Base-by-base conservation (phyloP, 2,113 vertebrate genomes). In the Anolis sagrei region DNA sequence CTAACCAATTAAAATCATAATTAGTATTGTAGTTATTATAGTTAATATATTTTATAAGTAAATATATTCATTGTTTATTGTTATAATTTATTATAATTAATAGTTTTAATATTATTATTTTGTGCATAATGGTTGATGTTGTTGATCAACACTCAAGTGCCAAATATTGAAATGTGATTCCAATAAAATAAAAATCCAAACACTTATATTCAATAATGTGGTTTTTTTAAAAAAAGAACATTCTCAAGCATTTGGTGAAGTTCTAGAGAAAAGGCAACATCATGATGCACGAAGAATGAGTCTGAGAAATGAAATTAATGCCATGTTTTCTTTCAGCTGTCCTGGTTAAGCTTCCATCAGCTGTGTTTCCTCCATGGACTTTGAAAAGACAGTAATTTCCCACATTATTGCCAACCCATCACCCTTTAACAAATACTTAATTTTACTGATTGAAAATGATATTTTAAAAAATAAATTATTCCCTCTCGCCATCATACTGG, bases 391-490 rank as follows among this genome's bases (percentile, higher is more conserved):
- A 58, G 54, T 58, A 58, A 69, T 85, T 25, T 85, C 76, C 34
- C 36, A 62, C 39, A 74, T 80, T 61, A 79, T 83, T 91, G 87
- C 88, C 54, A 1, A 87, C 70, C 85, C 87, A 92, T 84, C 88
- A 85, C 93, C n/a, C 85, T 92, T 86, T 90, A 91, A 88, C 86
- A 69, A 89, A 88, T 68, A 68, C 70, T 91, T 58, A 90, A 93
- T 90, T 90, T 90, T 91, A 93, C 66, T 88, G 94, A 92, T 93
- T 92, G 95, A 96, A 96, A 92, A 95, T 91, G 85, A 91, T 86
- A 89, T 93, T 94, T 91, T 93, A 73, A 87, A n/a, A 92, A 92
- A 94, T 90, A 39, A 86, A 90, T 93, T 94, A 90, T 92, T 93
- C 90, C 13, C 39, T 16, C 36, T 23, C n/a, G 34, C 32, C 92